phyloP scores from a whole-genome alignment of 64 coral and sea anemone species.

The Montipora sp. region DNA sequence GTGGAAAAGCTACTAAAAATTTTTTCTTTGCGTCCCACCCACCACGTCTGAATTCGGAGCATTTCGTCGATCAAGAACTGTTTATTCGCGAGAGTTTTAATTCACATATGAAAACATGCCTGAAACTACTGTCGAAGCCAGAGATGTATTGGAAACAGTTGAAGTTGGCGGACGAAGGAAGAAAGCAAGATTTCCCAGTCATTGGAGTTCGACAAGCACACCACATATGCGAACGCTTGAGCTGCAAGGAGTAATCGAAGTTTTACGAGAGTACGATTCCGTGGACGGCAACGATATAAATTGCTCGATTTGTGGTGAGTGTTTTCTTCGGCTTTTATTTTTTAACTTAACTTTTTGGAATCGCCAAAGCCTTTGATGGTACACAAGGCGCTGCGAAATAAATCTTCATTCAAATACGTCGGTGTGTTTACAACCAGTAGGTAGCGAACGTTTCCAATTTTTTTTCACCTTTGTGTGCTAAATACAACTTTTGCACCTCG shows the following conservation, averaged over 20 bases:
- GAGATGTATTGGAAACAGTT: conserved; percentile 68
- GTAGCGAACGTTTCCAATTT: not conserved
- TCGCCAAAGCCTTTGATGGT: not conserved
- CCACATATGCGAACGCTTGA: conserved; percentile 82
- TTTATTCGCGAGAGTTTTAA: not conserved
- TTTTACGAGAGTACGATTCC: conserved; percentile 93
- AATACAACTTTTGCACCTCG: not conserved
- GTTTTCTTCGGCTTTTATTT: conserved; percentile 6
- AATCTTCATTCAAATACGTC: conserved; percentile 48
- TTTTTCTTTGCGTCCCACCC: conserved; percentile 96
- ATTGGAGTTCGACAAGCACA: conserved; percentile 73
- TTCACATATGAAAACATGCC: conserved; percentile 75
- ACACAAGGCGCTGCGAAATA: conserved; percentile 9
- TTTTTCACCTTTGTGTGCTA: not conserved
- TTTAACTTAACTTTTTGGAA: not conserved
- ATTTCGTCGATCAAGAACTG: conserved; percentile 17
- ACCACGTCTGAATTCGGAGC: conserved; percentile 62
- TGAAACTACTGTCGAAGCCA: conserved; percentile 71
- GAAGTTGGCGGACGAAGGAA: conserved; percentile 75
- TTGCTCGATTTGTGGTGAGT: conserved; percentile 99
- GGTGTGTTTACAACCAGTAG: conserved; percentile 29
- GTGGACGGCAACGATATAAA: conserved; percentile 95
- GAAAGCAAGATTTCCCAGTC: conserved; percentile 82
- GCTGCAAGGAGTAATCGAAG: conserved; percentile 94
- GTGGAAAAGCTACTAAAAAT: conserved; percentile 91